phyloP scores from a whole-genome alignment of 2,888 invertebrate species.

The Pristionchus japonicus region DNA sequence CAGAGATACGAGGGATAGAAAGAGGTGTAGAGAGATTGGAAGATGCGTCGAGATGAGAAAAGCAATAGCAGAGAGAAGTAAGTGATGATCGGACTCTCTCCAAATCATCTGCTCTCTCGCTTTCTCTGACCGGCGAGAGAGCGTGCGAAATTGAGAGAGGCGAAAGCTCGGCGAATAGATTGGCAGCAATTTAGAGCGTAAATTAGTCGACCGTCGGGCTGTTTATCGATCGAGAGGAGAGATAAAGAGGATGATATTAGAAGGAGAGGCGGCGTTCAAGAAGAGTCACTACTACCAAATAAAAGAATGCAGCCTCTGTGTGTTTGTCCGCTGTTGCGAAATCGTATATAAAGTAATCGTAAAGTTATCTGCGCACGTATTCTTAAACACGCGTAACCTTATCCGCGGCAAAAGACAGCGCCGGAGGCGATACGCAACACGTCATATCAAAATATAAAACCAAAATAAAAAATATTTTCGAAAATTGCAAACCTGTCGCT shows the following conservation, averaged over 20 bases:
- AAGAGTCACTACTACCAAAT: background rate
- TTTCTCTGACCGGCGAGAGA: background rate
- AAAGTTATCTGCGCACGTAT: no score
- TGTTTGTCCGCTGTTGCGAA: no score
- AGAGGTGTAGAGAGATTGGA: conserved; percentile 21
- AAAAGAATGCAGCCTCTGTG: background rate
- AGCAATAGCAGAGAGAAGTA: background rate
- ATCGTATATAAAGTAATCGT: no score
- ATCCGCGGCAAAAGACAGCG: no score
- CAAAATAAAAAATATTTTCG: conserved; percentile 6
- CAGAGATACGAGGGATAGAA: no score
- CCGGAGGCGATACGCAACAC: no score
- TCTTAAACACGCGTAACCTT: no score
- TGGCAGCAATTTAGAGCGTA: background rate
- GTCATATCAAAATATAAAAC: no score
- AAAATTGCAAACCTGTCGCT: background rate
- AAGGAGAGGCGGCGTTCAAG: background rate
- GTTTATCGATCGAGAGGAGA: background rate
- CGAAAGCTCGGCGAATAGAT: background rate
- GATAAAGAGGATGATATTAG: background rate
- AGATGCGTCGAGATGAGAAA: background rate
- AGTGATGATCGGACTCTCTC: no score
- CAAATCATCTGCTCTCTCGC: background rate
- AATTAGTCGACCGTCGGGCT: background rate
- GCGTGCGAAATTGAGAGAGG: background rate